Base-by-base conservation (phyloP, 2,797 vertebrate species). In the Danio aesculapii region DNA sequence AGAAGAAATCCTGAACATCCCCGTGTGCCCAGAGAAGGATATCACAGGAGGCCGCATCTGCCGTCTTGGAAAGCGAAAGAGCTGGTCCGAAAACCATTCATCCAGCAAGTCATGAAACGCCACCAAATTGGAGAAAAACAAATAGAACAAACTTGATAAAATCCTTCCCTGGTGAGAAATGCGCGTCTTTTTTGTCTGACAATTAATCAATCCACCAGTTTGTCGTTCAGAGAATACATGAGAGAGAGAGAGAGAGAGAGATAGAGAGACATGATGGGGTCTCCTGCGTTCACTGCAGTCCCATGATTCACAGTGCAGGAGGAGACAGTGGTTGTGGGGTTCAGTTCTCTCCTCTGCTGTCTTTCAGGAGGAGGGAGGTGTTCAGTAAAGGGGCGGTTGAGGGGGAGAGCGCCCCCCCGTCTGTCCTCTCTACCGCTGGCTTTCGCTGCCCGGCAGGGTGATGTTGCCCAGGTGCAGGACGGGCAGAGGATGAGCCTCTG, bases 401-500 rank as follows among this genome's bases (percentile, higher is more conserved):
- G 79, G 79, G 58, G 79, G 79, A 81, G 70, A 19, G 21, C 70
- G 70, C 62, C 83, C 86, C 86, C 85, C 82, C 63, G 81, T 85
- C 88, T 75, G 39, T 70, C 64, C 86, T 62, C 90, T 93, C 93
- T 96, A 98, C 91, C 91, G 94, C 91, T 95, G 94, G 85, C 95
- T 94, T 89, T 95, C 94, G 68, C 95, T 97, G 92, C 96, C 97
- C 68, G 97, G 95, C 89, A 99, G 94, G 61, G 97, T 99, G 90
- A 96, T 94, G 92, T 99, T 99, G 84, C 95, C 95, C 93, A 97
- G 92, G 90, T 94, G 97, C 88, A 99, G 94, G 88, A 99, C 96
- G 4, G 98, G 98, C 81, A 99, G 92, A 13, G 98, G 97, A 86
- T 99, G 98, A 81, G 98, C 98, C 93, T 99, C 98, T 2, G 98